These are phyloP conservation scores for Idris sp. DNA, from an alignment of 1,140 invertebrate species.

Conservation along the genomic window DNA sequence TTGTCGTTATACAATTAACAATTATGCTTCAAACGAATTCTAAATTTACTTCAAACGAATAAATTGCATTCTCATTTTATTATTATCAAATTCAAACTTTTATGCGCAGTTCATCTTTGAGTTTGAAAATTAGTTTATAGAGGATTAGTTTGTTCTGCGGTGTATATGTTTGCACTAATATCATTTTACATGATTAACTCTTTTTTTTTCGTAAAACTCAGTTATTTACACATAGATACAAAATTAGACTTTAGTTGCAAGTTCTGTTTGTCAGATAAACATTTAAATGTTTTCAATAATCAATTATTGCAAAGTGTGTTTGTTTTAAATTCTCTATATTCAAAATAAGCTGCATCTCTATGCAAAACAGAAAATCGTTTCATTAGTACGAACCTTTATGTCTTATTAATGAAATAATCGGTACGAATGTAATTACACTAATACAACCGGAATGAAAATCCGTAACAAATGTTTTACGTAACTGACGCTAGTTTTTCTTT, in stretches of 20 bases:
- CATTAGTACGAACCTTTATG: conserved; percentile 1
- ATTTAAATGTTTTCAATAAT: no score
- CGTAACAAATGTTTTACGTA: conserved; percentile 30
- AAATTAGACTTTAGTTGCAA: no score
- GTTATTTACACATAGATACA: no score
- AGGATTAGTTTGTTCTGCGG: no score
- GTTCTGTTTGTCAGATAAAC: no score
- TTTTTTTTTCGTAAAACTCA: no score
- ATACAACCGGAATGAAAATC: conserved; percentile 20
- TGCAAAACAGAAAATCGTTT: conserved; percentile 3
- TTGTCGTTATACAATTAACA: no score
- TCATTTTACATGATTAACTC: no score
- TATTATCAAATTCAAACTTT: conserved; percentile 2
- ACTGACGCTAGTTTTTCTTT: conserved; percentile 12
- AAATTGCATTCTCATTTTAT: background rate
- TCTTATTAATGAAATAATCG: conserved; percentile 26
- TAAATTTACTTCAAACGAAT: background rate
- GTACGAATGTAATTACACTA: conserved; percentile 17
- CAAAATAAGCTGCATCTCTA: background rate
- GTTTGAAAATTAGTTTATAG: background rate
- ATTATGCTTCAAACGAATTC: no score
- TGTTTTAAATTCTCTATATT: no score
- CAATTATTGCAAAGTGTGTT: no score
- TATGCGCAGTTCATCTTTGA: background rate
- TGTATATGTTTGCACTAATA: no score